Base-by-base conservation (phyloP, 2,113 vertebrate genomes). In the Toxotes chatareus region DNA sequence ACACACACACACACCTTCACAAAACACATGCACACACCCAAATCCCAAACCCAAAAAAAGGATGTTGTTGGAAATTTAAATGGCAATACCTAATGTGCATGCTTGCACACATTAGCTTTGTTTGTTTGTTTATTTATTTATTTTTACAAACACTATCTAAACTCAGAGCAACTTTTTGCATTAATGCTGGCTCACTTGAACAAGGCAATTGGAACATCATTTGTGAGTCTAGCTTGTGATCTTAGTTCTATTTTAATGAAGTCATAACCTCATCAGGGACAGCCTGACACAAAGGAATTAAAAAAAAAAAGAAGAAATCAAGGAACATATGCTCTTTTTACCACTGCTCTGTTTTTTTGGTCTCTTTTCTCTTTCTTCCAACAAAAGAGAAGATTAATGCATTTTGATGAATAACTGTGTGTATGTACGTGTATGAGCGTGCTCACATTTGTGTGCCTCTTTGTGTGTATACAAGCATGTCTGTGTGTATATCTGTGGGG, bases 221-320 rank as follows among this genome's bases (percentile, higher is more conserved):
- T 83, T 89, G 51, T 85, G 46, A 78, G 76, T 83, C 62, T 81
- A 68, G 47, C 38, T 86, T 81, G 66, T 64, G 38, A 86, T 91
- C 57, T 87, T 83, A 79, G 64, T 70, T 78, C 36, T 79, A 42
- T 85, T 91, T 91, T 83, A 88, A 91, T 90, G 79, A 88, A 92
- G 80, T 88, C 66, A 70, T 82, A 90, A 84, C 73, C 87, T 83
- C 80, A 83, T 79, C 64, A 67, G 76, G 73, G 59, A 83, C 61
- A 40, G 42, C 44, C 61, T 40, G 86, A 73, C 55, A 53, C 61
- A 81, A 62, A 71, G 56, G 70, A 79, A 85, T 79, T 60, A 62
- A 70, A 84, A 71, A 38, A 69, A 65, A 27, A 27, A 27, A n/a
- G n/a, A 79, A 19, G 23, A 85, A 85, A 74, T 69, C 55, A 80